Conservation (phyloP, 2,888 invertebrate species). For the Drosophila meridionalis region DNA sequence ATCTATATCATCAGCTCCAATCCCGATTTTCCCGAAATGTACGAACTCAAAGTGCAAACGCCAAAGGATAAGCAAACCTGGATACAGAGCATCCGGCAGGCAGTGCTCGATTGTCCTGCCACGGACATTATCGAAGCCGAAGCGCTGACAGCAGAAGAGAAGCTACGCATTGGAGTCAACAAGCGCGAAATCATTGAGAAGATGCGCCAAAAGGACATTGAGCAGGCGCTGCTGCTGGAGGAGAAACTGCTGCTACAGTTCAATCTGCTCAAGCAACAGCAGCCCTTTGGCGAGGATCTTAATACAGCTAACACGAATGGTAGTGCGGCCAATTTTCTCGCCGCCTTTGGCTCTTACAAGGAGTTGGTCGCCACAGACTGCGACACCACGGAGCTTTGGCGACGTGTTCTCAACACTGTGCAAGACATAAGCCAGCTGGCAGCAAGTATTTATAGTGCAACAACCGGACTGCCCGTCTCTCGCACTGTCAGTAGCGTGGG, state of each 20-base stretch:
- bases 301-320: slow-evolving; percentile 45
- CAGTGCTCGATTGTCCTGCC: slow-evolving; percentile 93
- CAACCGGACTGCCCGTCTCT: slow-evolving; percentile 90
- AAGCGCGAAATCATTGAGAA: slow-evolving; percentile 88
- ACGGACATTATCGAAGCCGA: slow-evolving; percentile 91
- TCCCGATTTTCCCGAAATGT: slow-evolving; percentile 97
- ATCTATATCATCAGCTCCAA: slow-evolving; percentile 97
- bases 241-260: slow-evolving; percentile 95
- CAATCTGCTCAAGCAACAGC: slow-evolving; percentile 87
- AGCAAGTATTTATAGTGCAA: slow-evolving; percentile 89
- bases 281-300: slow-evolving; percentile 57
- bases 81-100: slow-evolving; percentile 93
- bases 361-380: slow-evolving; percentile 91
- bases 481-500: slow-evolving; percentile 97
- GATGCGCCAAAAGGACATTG: slow-evolving; percentile 94
- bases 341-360: slow-evolving; percentile 87
- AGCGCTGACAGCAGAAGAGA: slow-evolving; percentile 91
- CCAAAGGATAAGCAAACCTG: slow-evolving; percentile 96
- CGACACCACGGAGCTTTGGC: slow-evolving; percentile 92
- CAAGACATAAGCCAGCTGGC: slow-evolving; percentile 91
- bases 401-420: slow-evolving; percentile 88
- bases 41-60: slow-evolving; percentile 94
- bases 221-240: slow-evolving; percentile 93
- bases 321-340: slow-evolving; percentile 84
- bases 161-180: slow-evolving; percentile 86